Evolutionary conservation across 2,797 vertebrate genomes (phyloP).

Genomic region (Anisognathus igniventris): DNA sequence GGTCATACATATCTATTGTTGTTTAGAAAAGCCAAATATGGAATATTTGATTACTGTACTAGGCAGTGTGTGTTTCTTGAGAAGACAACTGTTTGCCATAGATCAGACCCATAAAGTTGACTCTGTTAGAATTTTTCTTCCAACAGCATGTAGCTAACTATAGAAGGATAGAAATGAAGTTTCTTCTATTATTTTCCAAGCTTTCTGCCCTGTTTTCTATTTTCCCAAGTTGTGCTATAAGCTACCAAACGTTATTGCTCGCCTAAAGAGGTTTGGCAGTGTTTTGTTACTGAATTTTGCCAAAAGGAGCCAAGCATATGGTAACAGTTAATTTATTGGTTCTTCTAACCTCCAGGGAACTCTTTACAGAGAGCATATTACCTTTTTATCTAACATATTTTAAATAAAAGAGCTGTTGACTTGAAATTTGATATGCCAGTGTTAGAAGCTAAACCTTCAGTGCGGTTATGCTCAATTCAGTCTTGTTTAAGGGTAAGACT

Average conservation of each 20-base stretch:
- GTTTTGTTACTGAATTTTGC: conserved; percentile 56
- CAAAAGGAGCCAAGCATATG: conserved; percentile 65
- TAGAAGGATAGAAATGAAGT: background rate
- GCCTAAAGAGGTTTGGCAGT: conserved; percentile 55
- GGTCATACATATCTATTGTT: background rate
- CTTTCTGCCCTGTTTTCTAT: background rate
- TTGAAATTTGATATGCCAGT: conserved; percentile 51
- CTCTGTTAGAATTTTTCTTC: background rate
- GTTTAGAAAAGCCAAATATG: background rate
- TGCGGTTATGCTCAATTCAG: background rate
- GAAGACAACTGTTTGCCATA: background rate
- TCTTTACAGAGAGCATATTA: conserved; percentile 61
- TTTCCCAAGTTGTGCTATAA: background rate
- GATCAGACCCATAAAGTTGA: background rate
- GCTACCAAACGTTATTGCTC: conserved; percentile 28
- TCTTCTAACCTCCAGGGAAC: conserved; percentile 47
- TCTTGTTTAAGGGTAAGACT: conserved; percentile 20
- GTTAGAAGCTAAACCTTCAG: conserved; percentile 26
- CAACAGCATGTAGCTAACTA: background rate
- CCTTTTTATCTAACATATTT: conserved; percentile 66
- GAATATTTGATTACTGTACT: background rate
- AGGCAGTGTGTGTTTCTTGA: background rate
- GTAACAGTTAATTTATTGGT: conserved; percentile 67
- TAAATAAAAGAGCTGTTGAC: conserved; percentile 57
- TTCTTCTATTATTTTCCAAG: conserved; percentile 23